Base-by-base conservation (phyloP, 2,797 vertebrate species). In the Decapterus maruadsi region DNA sequence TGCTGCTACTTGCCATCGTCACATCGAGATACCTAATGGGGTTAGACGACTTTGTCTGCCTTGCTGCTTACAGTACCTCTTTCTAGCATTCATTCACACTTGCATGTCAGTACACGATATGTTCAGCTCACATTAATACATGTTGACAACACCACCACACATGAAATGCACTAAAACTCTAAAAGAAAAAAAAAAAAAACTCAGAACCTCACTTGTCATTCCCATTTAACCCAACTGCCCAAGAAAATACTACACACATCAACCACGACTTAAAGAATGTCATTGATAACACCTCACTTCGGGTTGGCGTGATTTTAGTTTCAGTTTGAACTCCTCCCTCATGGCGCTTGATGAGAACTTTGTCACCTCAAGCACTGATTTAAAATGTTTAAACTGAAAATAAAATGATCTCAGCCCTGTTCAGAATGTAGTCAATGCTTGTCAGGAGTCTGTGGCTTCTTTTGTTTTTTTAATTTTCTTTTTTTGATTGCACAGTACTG, bases 1-100 rank as follows among this genome's bases (percentile, higher is more conserved):
- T 95, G 95, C 96, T 96, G 95, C 96, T 97, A 95, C 77, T 93
- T 91, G 89, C 90, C 93, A 92, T 93, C 72, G 64, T 87, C 90
- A 94, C 89, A 90, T 84, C 92, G 91, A 84, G 87, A 90, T 92
- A 93, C 94, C 94, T 88, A 84, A 89, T 83, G 92, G 91, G 90
- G 84, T 93, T 91, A 89, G 90, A 94, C 93, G 91, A 90, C 93
- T 90, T 91, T 94, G 93, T 96, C 96, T 96, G 95, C 95, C 96
- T 96, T 95, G 96, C 95, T 94, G 94, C 93, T 95, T 83, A 80
- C 78, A 76, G 78, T 93, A 95, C 89, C 93, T 93, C 87, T 92
- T 86, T 77, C 91, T 84, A 88, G 92, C 93, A 77, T 93, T 89
- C 81, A 87, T 91, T 87, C 77, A 80, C 75, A 73, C 51, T 66